Percentiles rank a stretch among this genome's conserved stretches.
These are phyloP conservation scores for Capromys pilorides DNA, from an alignment of 2,797 vertebrate species.

Conservation along the genomic window DNA sequence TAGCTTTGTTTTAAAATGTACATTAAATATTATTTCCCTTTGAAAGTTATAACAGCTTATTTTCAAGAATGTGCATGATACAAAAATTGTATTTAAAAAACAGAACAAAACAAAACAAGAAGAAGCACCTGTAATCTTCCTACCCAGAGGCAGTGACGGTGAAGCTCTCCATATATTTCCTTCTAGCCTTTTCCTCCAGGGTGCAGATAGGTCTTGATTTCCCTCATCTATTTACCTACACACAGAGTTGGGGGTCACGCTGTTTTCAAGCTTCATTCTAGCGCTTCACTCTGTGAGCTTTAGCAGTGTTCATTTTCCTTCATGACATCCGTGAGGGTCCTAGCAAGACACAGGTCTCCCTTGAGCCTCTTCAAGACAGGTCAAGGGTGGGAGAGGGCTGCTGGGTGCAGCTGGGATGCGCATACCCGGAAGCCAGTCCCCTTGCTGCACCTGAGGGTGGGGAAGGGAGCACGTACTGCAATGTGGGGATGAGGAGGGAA, in stretches of 20 bases:
- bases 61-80: conserved; percentile 40
- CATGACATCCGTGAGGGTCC: background rate
- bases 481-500: too few species aligned
- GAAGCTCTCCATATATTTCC: background rate
- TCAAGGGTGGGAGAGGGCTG: background rate
- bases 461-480: background rate
- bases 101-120: background rate
- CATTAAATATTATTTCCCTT: background rate
- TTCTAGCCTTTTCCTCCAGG: background rate
- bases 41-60: background rate
- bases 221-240: background rate
- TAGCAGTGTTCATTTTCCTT: background rate
- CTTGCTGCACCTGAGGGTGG: background rate
- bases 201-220: background rate
- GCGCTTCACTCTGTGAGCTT: background rate
- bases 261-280: background rate
- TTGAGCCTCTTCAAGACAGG: background rate
- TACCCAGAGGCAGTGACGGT: background rate
- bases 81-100: background rate
- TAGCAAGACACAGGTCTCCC: background rate
- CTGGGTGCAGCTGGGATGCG: rapidly evolving
- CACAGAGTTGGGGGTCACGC: background rate
- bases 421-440: background rate
- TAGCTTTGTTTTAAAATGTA: conserved; percentile 53
- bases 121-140: background rate